Percentiles rank a stretch among this genome's conserved stretches.
phyloP scores from a whole-genome alignment of 1,140 invertebrate species.

The Drosophila rufa region DNA sequence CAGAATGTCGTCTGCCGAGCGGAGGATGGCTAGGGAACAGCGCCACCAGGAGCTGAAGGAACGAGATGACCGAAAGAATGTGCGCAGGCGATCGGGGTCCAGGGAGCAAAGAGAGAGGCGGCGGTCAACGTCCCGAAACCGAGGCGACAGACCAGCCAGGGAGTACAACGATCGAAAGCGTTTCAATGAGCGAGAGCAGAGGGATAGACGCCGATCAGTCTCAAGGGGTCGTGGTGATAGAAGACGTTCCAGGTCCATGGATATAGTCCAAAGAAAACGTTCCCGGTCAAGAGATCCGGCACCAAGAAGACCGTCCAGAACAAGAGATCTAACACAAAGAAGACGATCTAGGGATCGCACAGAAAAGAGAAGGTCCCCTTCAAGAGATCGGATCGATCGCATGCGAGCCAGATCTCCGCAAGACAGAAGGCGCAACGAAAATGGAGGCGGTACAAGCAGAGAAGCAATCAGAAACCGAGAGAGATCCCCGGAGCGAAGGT shows the following conservation, averaged over 20 bases:
- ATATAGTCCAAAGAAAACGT: neutral
- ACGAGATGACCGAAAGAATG: conserved; percentile 19
- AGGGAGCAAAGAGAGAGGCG: conserved; percentile 17
- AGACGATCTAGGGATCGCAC: conserved; percentile 25
- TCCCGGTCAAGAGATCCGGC: conserved; percentile 32
- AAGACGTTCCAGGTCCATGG: conserved; percentile 21
- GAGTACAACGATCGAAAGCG: conserved; percentile 5
- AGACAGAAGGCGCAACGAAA: conserved; percentile 17
- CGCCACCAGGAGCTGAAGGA: conserved; percentile 56
- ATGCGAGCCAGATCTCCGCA: conserved; percentile 23
- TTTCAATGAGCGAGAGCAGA: conserved; percentile 13
- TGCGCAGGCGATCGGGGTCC: conserved; percentile 26
- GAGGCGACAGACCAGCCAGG: neutral
- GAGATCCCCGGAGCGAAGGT: conserved; percentile 37
- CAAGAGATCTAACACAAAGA: conserved; percentile 14
- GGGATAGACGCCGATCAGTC: conserved; percentile 8
- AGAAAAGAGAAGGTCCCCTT: neutral
- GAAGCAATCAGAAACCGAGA: conserved; percentile 18
- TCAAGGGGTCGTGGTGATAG: conserved; percentile 19
- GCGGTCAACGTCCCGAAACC: conserved; percentile 40
- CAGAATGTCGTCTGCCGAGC: conserved; percentile 46
- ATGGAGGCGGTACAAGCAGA: conserved; percentile 10
- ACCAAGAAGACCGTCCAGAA: neutral
- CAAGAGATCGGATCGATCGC: conserved; percentile 10
- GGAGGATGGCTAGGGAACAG: conserved; percentile 58